Conservation (phyloP, 2,113 vertebrate genomes). For the Lophochroa leadbeateri region DNA sequence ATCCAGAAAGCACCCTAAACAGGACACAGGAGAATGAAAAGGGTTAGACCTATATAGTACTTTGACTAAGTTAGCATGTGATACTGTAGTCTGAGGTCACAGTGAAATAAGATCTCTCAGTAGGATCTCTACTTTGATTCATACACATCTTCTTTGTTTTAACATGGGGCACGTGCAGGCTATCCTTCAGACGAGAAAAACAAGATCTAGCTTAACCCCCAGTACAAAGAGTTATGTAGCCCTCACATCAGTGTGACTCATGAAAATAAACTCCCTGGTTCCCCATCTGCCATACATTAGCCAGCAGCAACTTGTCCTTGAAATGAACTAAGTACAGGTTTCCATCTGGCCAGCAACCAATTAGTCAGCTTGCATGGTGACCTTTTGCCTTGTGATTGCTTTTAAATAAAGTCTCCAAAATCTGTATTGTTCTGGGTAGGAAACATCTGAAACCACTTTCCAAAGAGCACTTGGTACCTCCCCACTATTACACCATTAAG, state of each 20-base stretch:
- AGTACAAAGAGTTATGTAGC: not conserved
- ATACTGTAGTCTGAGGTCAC: not conserved
- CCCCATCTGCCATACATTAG: slow-evolving; percentile 24
- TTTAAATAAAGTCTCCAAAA: slow-evolving; percentile 44
- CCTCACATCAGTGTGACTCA: not conserved
- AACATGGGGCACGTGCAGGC: not conserved
- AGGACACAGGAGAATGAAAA: not conserved
- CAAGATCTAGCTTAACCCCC: not conserved
- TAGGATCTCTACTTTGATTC: not conserved
- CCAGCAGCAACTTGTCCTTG: slow-evolving; percentile 10
- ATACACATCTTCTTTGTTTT: not conserved
- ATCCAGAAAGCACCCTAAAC: not conserved
- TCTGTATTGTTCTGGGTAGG: slow-evolving; percentile 45
- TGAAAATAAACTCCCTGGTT: not conserved
- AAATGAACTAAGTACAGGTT: slow-evolving; percentile 11
- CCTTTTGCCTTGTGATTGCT: slow-evolving; percentile 34
- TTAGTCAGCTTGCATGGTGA: slow-evolving; percentile 38
- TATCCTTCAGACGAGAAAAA: not conserved
- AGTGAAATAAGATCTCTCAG: not conserved
- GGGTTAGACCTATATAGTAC: not conserved
- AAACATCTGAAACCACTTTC: slow-evolving; percentile 49
- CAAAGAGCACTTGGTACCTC: slow-evolving; percentile 21
- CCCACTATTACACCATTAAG: not conserved
- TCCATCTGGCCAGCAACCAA: slow-evolving; percentile 17
- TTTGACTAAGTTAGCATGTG: not conserved